These are phyloP conservation scores for Dasysyrphus tricinctus DNA, from an alignment of 2,888 invertebrate genomes.

Conservation along the genomic window DNA sequence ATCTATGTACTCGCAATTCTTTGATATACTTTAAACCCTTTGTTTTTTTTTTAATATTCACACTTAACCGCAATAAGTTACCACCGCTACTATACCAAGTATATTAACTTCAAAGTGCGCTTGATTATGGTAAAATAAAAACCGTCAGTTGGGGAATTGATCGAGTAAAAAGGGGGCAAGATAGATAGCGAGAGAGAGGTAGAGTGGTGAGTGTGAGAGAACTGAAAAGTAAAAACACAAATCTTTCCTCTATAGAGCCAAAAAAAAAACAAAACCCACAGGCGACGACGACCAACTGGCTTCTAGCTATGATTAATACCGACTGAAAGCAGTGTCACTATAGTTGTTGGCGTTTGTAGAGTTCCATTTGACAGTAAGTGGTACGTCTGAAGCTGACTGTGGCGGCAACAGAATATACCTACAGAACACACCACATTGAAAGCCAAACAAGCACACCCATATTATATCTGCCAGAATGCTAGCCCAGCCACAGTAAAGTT, in stretches of 20 bases:
- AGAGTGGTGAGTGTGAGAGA: slow-evolving; percentile 17
- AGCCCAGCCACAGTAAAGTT: slow-evolving; percentile 22
- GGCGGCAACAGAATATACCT: slow-evolving; percentile 28
- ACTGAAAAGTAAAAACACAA: slow-evolving; percentile 23
- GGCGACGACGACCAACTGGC: slow-evolving; percentile 59
- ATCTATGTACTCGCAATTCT: slow-evolving; percentile 50
- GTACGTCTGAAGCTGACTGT: slow-evolving; percentile 18
- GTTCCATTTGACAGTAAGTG: slow-evolving; percentile 52
- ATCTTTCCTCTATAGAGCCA: slow-evolving; percentile 49
- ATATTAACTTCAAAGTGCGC: slow-evolving; percentile 52
- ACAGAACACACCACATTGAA: slow-evolving; percentile 48
- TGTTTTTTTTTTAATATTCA: slow-evolving; percentile 28
- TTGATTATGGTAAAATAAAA: slow-evolving; percentile 47
- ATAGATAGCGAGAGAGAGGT: slow-evolving; percentile 24
- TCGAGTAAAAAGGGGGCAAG: slow-evolving; percentile 35
- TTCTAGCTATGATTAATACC: slow-evolving; percentile 70
- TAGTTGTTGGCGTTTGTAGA: slow-evolving; percentile 41
- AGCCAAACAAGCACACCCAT: slow-evolving; percentile 45
- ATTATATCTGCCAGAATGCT: slow-evolving; percentile 26
- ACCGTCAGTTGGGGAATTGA: slow-evolving; percentile 25
- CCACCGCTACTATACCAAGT: slow-evolving; percentile 54
- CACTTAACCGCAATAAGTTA: slow-evolving; percentile 60
- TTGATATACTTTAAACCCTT: slow-evolving; percentile 38
- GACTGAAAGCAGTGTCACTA: slow-evolving; percentile 64
- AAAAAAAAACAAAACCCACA: slow-evolving; percentile 31